Conservation (phyloP, 1,140 invertebrate species). For the Drosophila yakuba region DNA sequence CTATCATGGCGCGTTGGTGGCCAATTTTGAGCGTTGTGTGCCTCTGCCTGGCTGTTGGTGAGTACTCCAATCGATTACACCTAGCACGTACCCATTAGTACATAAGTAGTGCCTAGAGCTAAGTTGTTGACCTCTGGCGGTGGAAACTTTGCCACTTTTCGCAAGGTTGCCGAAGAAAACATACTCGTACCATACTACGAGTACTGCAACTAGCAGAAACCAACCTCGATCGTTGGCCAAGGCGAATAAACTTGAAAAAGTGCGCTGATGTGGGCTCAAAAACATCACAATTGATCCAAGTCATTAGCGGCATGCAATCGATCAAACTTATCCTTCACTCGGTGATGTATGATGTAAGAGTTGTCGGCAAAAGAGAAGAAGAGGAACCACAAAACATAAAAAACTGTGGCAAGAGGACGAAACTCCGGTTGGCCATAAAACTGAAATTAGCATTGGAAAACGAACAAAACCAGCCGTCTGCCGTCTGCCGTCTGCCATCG, state of each 20-base stretch:
- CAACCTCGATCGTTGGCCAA: conserved; percentile 61
- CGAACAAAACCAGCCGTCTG: conserved; percentile 30
- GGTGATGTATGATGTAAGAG: conserved; percentile 52
- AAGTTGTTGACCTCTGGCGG: conserved; percentile 67
- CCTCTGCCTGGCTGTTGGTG: conserved; percentile 74
- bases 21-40: conserved; percentile 73
- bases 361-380: conserved; percentile 13
- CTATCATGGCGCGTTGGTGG: conserved; percentile 80
- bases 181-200: neutral
- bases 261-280: conserved; percentile 13
- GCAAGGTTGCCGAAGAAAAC: conserved; percentile 52
- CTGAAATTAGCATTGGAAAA: conserved; percentile 69
- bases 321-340: conserved; percentile 19
- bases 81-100: conserved; percentile 16
- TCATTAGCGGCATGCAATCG: conserved; percentile 68
- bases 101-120: conserved; percentile 24
- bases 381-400: neutral
- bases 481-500: conserved; percentile 26
- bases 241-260: conserved; percentile 65
- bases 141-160: conserved; percentile 51
- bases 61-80: conserved; percentile 51
- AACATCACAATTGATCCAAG: neutral
- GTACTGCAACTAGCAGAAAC: neutral
- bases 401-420: conserved; percentile 70
- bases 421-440: conserved; percentile 56